phyloP scores from a whole-genome alignment of 1,140 invertebrate species.

The Maniola jurtina region DNA sequence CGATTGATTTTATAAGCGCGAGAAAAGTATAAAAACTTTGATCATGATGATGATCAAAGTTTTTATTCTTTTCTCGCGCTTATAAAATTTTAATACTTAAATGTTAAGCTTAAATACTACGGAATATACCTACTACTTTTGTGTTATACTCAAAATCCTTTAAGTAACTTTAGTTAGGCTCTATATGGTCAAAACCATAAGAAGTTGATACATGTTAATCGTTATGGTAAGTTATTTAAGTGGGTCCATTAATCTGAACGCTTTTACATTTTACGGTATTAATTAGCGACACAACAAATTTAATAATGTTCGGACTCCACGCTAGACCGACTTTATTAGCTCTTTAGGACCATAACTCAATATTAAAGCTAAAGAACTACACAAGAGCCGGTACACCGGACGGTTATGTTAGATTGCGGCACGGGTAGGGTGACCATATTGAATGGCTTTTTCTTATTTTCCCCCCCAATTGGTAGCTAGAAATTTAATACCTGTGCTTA shows the following conservation, averaged over 20 bases:
- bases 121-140: too few species aligned
- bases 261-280: background rate
- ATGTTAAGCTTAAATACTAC: too few species aligned
- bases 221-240: constrained; percentile 1
- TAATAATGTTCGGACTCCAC: constrained; percentile 20
- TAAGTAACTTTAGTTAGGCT: background rate
- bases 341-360: constrained; percentile 31
- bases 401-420: constrained; percentile 42
- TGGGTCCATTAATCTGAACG: background rate
- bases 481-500: background rate
- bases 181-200: background rate
- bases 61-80: too few species aligned
- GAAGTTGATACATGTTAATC: background rate
- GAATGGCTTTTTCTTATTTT: background rate
- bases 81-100: too few species aligned
- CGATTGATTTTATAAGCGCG: too few species aligned
- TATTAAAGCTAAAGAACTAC: constrained; percentile 34
- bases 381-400: constrained; percentile 38
- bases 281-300: constrained; percentile 18
- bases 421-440: constrained; percentile 23
- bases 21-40: too few species aligned
- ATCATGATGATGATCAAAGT: too few species aligned
- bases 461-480: background rate
- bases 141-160: background rate
- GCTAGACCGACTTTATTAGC: constrained; percentile 26